phyloP scores from a whole-genome alignment of 2,797 vertebrate species.

The Lagothrix lagotricha region DNA sequence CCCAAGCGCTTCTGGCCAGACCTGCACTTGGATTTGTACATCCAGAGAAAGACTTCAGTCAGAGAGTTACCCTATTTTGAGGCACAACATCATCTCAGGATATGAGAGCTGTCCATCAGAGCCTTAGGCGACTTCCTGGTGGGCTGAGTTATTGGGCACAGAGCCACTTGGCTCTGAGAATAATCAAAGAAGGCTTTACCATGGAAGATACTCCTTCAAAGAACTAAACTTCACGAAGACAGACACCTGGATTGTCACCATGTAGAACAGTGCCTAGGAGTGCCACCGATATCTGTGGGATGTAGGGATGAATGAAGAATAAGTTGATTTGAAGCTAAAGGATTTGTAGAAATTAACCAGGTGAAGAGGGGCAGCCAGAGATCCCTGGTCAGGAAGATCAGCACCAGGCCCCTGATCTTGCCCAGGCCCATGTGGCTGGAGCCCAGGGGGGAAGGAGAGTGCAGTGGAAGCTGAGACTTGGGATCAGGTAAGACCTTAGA shows the following conservation, averaged over 20 bases:
- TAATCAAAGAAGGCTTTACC: not conserved
- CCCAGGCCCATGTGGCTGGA: not conserved
- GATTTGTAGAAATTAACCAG: not conserved
- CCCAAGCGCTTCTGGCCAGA: not conserved
- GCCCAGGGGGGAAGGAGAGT: not conserved
- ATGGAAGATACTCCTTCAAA: rapidly evolving
- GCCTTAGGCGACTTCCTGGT: not conserved
- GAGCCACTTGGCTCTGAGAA: not conserved
- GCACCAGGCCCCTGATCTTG: not conserved
- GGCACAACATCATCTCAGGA: no score
- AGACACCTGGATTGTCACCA: not conserved
- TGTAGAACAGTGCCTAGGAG: not conserved
- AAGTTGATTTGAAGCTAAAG: not conserved
- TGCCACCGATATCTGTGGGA: not conserved
- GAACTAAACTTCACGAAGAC: not conserved
- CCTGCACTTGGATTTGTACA: rapidly evolving
- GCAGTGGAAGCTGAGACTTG: no score
- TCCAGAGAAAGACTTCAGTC: not conserved
- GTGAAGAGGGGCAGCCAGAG: not conserved
- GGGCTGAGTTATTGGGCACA: no score
- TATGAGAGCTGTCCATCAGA: rapidly evolving
- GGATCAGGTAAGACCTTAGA: not conserved
- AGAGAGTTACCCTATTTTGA: not conserved
- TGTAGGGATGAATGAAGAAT: not conserved
- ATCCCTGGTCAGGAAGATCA: no score